Base-by-base conservation (phyloP, 1,140 invertebrate species). In the Tetragnatha versicolor region DNA sequence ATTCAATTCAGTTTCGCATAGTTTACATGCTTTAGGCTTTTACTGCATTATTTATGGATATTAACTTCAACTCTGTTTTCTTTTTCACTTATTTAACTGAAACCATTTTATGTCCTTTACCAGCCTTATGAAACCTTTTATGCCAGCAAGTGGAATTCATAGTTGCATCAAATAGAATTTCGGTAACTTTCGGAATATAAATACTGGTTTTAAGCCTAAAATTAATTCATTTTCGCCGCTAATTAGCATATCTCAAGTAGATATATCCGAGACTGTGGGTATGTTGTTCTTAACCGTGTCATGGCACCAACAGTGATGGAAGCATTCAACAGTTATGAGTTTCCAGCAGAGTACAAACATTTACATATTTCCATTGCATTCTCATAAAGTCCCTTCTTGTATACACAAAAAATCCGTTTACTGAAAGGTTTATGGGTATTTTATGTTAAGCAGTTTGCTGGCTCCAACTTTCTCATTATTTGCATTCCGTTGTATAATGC, bases 361-460 rank as follows among this genome's bases (percentile, higher is more conserved):
- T 70, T 37, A 70, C 31, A 51, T 53, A 70, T 70, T 70, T 70
- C 49, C 51, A 70, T 70, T 70, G 45, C 68, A 70, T 70, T 70
- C 47, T 53, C 68, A 70, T 70, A 70, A 70, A 70, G 29, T 37
- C 37, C 55, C 49, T 53, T 37, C 49, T 31, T 37, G 55, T 55
- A 37, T 55, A 53, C 69, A 73, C 69, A 60, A 73, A 73, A 58
- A 60, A 60, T 42, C 66, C 33, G 47, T 69, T 69, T 20, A 73
- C 37, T n/a, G 51, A 37, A 45, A 72, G 53, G 53, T 72, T 72
- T 72, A 72, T 60, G 53, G 49, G 47, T 27, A 45, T 73, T 73
- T 73, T 73, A 73, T 73, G 69, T 60, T 73, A 73, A 73, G 47
- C 47, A 73, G 69, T 60, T 39, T 58, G 51, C 60, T 73, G 69